A percentile compares a stretch with the other conserved stretches of the same genome.
phyloP scores from a whole-genome alignment of 2,888 invertebrate genomes.

The Charanyca ferruginea region DNA sequence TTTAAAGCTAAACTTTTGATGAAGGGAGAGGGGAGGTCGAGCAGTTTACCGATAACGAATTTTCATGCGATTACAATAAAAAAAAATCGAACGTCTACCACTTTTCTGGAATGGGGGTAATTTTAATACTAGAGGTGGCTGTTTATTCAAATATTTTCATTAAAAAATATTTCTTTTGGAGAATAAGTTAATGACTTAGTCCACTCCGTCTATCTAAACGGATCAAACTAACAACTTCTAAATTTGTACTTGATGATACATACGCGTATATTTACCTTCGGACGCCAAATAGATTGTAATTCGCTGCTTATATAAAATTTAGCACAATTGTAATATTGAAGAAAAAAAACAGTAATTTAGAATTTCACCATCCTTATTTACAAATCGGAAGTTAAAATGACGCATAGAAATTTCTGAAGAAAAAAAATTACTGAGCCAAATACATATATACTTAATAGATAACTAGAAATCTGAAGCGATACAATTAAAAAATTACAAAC shows the following conservation, averaged over 20 bases:
- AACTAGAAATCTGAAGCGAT: conserved; percentile 80
- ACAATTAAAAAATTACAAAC: conserved; percentile 85
- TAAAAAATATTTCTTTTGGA: conserved; percentile 70
- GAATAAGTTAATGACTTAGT: conserved; percentile 78
- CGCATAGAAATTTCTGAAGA: conserved; percentile 69
- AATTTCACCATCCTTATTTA: conserved; percentile 78
- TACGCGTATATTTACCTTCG: conserved; percentile 80
- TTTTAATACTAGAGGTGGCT: conserved; percentile 79
- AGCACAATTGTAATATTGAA: conserved; percentile 52
- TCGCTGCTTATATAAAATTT: conserved; percentile 75
- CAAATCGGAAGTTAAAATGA: conserved; percentile 76
- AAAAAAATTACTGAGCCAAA: conserved; percentile 76
- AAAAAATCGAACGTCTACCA: conserved; percentile 66
- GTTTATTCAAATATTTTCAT: conserved; percentile 62
- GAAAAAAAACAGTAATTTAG: conserved; percentile 69
- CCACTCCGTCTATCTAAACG: conserved; percentile 69
- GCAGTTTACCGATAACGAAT: conserved; percentile 82
- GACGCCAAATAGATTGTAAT: conserved; percentile 82
- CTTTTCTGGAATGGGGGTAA: conserved; percentile 79
- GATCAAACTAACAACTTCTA: conserved; percentile 80
- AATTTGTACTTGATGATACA: conserved; percentile 87
- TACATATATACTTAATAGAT: conserved; percentile 74
- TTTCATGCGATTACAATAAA: conserved; percentile 65
- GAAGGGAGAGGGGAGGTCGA: conserved; percentile 75
- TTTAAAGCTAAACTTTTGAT: conserved; percentile 90